A percentile compares a stretch with the other conserved stretches of the same genome.
phyloP scores from a whole-genome alignment of 2,888 invertebrate species.

The Agrochola macilenta region DNA sequence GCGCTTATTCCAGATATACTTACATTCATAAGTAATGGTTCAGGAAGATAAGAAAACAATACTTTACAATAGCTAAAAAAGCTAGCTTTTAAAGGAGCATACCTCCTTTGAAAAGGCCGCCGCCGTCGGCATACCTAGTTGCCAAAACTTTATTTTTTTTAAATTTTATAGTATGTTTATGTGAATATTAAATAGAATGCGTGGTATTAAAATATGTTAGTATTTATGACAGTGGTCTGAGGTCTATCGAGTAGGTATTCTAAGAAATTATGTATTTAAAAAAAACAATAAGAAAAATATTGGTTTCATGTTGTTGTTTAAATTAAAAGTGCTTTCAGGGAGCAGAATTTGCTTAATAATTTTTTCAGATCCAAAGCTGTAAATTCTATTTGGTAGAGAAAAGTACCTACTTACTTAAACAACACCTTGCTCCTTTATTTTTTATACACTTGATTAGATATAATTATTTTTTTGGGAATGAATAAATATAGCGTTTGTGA shows the following conservation, averaged over 20 bases:
- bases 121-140: slow-evolving; percentile 25
- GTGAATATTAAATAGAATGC: background rate
- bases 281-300: background rate
- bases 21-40: background rate
- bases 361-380: background rate
- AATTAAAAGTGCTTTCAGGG: background rate
- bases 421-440: background rate
- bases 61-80: slow-evolving; percentile 9
- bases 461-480: background rate
- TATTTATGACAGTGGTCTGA: background rate
- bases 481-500: background rate
- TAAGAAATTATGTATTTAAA: background rate
- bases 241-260: background rate
- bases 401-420: background rate
- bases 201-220: slow-evolving; percentile 6
- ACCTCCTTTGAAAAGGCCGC: slow-evolving; percentile 26
- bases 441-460: background rate
- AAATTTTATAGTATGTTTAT: background rate
- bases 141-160: background rate
- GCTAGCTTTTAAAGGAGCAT: too few relatives aligned
- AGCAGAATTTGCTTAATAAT: background rate
- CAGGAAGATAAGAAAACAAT: slow-evolving; percentile 25
- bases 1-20: background rate
- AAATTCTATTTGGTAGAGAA: background rate
- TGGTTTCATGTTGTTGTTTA: background rate